phyloP scores from a whole-genome alignment of 1,140 invertebrate genomes.

The Neodiprion virginianus region DNA sequence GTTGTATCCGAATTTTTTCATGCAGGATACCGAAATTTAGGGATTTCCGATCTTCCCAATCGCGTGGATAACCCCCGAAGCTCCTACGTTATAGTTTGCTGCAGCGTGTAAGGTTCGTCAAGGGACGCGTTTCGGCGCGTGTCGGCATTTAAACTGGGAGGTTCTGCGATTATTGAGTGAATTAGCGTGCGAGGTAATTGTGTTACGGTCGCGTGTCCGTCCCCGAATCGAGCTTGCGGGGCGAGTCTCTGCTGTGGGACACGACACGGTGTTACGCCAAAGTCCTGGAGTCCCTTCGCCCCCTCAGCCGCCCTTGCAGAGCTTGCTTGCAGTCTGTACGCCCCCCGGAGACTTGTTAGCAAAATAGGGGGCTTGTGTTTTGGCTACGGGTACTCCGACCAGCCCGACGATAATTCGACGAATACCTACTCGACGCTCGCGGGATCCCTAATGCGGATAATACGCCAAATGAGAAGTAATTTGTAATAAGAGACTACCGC shows the following conservation, averaged over 20 bases:
- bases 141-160: conserved; percentile 52
- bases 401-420: background rate
- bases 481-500: background rate
- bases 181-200: conserved; percentile 55
- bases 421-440: background rate
- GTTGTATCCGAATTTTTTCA: too few relatives aligned
- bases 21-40: too few relatives aligned
- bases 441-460: background rate
- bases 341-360: conserved; percentile 27
- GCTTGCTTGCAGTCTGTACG: conserved; percentile 17
- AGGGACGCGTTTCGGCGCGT: conserved; percentile 36
- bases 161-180: conserved; percentile 57
- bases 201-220: conserved; percentile 49
- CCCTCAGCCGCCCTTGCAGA: conserved; percentile 22
- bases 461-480: conserved; percentile 5
- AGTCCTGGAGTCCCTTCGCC: conserved; percentile 12
- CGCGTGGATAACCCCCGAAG: too few relatives aligned
- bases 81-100: too few relatives aligned
- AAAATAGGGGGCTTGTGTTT: conserved; percentile 12
- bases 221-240: background rate
- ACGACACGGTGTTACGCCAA: conserved; percentile 29
- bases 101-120: too few relatives aligned
- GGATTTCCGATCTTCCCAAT: too few relatives aligned
- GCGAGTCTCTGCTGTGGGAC: conserved; percentile 16
- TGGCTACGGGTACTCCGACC: background rate